These are phyloP conservation scores for Globodera ellingtonae DNA, from an alignment of 1,140 invertebrate species.

Conservation along the genomic window DNA sequence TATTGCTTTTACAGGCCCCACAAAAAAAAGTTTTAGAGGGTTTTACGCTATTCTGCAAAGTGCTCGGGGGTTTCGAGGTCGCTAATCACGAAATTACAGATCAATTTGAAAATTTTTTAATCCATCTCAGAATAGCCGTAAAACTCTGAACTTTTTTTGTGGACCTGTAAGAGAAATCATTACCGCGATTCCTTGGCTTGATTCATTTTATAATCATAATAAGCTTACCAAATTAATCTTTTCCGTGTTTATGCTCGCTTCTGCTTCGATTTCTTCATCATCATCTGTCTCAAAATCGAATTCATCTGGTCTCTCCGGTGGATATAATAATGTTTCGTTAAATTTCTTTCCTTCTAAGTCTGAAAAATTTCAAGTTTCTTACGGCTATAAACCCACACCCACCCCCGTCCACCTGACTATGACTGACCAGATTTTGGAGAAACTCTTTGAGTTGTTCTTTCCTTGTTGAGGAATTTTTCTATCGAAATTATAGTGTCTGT, in stretches of 20 bases:
- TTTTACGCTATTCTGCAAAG: no score
- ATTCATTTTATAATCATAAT: not conserved
- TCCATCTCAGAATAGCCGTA: not conserved
- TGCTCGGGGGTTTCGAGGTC: no score
- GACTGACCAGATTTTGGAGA: not conserved
- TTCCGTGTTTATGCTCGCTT: not conserved
- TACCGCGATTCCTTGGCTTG: not conserved
- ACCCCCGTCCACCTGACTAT: no score
- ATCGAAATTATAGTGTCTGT: not conserved
- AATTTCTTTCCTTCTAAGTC: not conserved
- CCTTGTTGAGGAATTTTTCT: constrained; percentile 1
- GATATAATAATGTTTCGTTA: not conserved
- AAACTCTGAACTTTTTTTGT: no score
- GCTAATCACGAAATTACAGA: no score
- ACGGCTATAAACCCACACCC: no score
- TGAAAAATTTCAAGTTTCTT: no score
- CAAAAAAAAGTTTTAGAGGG: no score
- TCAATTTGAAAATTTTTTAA: not conserved
- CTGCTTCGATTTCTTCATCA: not conserved
- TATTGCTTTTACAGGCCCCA: not conserved
- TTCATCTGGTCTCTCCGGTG: not conserved
- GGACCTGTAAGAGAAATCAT: no score
- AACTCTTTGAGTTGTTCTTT: not conserved
- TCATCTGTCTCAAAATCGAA: not conserved
- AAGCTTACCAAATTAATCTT: not conserved